Conservation (phyloP, 2,797 vertebrate species). For the Dryobates pubescens region DNA sequence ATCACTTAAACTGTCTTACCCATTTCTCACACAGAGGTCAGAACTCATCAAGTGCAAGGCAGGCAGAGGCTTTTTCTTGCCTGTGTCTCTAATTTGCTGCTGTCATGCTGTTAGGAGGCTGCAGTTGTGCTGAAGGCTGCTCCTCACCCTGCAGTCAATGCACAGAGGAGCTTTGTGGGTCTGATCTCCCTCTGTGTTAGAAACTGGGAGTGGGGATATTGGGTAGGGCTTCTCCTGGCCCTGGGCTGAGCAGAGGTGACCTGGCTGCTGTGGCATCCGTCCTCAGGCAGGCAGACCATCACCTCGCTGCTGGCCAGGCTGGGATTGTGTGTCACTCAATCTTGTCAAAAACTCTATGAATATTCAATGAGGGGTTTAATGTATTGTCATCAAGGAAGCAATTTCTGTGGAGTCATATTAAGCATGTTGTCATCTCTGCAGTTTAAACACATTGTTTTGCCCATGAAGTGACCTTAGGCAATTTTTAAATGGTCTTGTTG, state of each 20-base stretch:
- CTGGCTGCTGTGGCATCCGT: conserved; percentile 32
- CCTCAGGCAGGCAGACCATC: conserved; percentile 1
- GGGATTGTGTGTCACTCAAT: conserved; percentile 73
- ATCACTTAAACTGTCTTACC: conserved; percentile 67
- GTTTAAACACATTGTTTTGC: conserved; percentile 78
- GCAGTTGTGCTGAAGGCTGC: conserved; percentile 18
- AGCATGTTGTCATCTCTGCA: conserved; percentile 75
- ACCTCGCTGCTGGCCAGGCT: background rate
- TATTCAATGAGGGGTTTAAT: conserved; percentile 82
- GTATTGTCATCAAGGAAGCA: conserved; percentile 78
- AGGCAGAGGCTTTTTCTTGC: conserved; percentile 46
- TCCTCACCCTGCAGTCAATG: background rate
- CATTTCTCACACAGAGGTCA: conserved; percentile 69
- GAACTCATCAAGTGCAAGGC: conserved; percentile 67
- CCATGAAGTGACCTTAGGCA: conserved; percentile 79
- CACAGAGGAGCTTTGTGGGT: background rate
- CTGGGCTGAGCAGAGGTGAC: conserved; percentile 44
- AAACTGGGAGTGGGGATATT: background rate
- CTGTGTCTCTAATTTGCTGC: conserved; percentile 42
- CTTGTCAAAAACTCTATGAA: conserved; percentile 81
- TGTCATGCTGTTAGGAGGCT: conserved; percentile 27
- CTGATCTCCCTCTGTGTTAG: background rate
- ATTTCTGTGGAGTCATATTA: conserved; percentile 76
- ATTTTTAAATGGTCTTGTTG: conserved; percentile 59
- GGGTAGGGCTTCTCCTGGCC: background rate